Percentiles rank a stretch among this genome's conserved stretches.
Evolutionary conservation across 2,113 vertebrate genomes (phyloP).

Genomic region (Recurvirostra avosetta): DNA sequence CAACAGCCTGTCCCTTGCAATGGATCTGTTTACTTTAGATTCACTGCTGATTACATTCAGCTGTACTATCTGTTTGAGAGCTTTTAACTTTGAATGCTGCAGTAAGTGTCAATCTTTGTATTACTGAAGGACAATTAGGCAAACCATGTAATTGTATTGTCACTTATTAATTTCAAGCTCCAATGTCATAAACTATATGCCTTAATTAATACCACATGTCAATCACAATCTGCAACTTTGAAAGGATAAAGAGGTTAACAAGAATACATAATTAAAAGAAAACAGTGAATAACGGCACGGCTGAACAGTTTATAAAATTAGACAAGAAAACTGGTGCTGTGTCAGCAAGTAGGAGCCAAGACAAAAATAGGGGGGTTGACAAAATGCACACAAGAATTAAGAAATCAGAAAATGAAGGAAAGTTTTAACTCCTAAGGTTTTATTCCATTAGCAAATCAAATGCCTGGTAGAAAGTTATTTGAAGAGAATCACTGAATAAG

Average conservation of each 20-base stretch:
- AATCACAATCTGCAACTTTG: slow-evolving; percentile 71
- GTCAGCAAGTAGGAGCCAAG: slow-evolving; percentile 47
- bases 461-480: not conserved
- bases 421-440: not conserved
- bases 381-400: not conserved
- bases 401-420: not conserved
- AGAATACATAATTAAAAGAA: slow-evolving; percentile 76
- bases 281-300: slow-evolving; percentile 63
- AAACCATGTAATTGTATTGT: slow-evolving; percentile 77
- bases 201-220: slow-evolving; percentile 77
- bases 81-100: slow-evolving; percentile 60
- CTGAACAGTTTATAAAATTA: slow-evolving; percentile 74
- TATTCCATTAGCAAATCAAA: not conserved
- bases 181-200: slow-evolving; percentile 77
- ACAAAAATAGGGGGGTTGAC: not conserved
- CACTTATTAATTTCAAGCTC: slow-evolving; percentile 81
- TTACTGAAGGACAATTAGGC: slow-evolving; percentile 77
- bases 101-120: slow-evolving; percentile 69
- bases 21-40: slow-evolving; percentile 24
- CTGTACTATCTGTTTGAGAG: slow-evolving; percentile 63
- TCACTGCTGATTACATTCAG: slow-evolving; percentile 53
- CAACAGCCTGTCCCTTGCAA: not conserved
- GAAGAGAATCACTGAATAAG: not conserved
- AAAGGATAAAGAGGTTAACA: slow-evolving; percentile 73
- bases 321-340: slow-evolving; percentile 59